A percentile compares a stretch with the other conserved stretches of the same genome.
Evolutionary conservation across 2,888 invertebrate species (phyloP).

Genomic region (Cryptocheilus praepositus): DNA sequence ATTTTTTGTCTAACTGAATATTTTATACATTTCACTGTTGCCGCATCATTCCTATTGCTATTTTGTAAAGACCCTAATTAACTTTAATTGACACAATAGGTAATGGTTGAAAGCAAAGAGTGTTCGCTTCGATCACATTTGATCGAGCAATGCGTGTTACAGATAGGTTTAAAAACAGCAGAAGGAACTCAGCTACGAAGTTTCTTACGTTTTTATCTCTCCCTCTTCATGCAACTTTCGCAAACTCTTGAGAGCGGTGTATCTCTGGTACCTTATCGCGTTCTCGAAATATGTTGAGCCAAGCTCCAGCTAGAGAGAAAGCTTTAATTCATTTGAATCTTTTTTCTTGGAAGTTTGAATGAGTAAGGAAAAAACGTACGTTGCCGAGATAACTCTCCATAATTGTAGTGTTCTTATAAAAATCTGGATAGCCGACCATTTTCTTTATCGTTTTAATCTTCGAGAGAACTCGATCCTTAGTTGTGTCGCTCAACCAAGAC

Average conservation of each 20-base stretch:
- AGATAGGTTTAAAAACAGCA: too few relatives aligned
- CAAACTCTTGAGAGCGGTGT: not conserved
- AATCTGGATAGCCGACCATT: constrained; percentile 39
- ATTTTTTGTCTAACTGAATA: too few relatives aligned
- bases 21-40: too few relatives aligned
- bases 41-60: too few relatives aligned
- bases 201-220: not conserved
- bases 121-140: too few relatives aligned
- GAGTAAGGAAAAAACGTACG: constrained; percentile 8
- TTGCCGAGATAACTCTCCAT: constrained; percentile 23
- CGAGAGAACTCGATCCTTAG: constrained; percentile 19
- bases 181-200: too few relatives aligned
- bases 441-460: constrained; percentile 33
- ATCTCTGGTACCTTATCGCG: not conserved
- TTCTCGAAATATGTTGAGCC: constrained; percentile 1
- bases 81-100: too few relatives aligned
- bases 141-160: too few relatives aligned
- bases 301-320: not conserved
- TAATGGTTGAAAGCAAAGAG: too few relatives aligned
- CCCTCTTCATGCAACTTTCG: not conserved
- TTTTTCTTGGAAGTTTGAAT: constrained; percentile 1
- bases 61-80: too few relatives aligned
- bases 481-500: constrained; percentile 30
- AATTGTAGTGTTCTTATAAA: constrained; percentile 25
- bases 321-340: too few relatives aligned